These are phyloP conservation scores for Pagrus major DNA, from an alignment of 2,113 vertebrate species.

Conservation along the genomic window DNA sequence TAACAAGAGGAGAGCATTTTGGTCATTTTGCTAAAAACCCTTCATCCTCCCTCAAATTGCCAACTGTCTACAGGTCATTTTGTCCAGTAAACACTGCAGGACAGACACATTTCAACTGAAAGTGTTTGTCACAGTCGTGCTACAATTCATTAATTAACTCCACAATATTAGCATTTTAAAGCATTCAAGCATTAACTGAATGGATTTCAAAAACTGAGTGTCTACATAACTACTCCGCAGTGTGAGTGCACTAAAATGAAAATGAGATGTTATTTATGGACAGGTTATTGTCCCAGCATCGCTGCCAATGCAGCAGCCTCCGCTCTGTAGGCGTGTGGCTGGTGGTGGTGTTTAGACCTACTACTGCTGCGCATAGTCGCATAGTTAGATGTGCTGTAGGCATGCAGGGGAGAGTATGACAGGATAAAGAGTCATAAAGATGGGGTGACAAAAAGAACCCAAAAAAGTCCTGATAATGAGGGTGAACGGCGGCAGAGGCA, in stretches of 20 bases:
- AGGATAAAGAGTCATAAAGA: slow-evolving; percentile 21
- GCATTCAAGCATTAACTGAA: slow-evolving; percentile 15
- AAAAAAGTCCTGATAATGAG: slow-evolving; percentile 38
- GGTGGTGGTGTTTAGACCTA: slow-evolving; percentile 60
- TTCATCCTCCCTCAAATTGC: too few relatives aligned
- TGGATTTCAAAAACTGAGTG: slow-evolving; percentile 19
- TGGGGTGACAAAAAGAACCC: slow-evolving; percentile 40
- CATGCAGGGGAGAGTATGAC: slow-evolving; percentile 32
- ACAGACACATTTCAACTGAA: background rate
- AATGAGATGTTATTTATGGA: slow-evolving; percentile 75
- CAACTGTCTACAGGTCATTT: slow-evolving; percentile 8
- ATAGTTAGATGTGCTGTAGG: slow-evolving; percentile 46
- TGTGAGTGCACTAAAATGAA: slow-evolving; percentile 57
- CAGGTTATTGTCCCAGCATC: slow-evolving; percentile 66
- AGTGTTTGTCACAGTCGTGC: background rate
- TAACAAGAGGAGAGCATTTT: too few relatives aligned
- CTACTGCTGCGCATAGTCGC: slow-evolving; percentile 49
- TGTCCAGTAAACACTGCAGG: background rate
- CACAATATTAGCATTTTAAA: slow-evolving; percentile 33
- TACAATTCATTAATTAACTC: slow-evolving; percentile 20
- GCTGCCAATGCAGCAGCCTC: slow-evolving; percentile 74
- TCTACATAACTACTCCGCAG: slow-evolving; percentile 50
- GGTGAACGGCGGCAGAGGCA: slow-evolving; percentile 24
- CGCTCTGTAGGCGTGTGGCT: slow-evolving; percentile 70
- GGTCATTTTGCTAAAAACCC: too few relatives aligned